A percentile compares a stretch with the other conserved stretches of the same genome.
phyloP scores from a whole-genome alignment of 2,113 vertebrate genomes.

The Proteles cristata region DNA sequence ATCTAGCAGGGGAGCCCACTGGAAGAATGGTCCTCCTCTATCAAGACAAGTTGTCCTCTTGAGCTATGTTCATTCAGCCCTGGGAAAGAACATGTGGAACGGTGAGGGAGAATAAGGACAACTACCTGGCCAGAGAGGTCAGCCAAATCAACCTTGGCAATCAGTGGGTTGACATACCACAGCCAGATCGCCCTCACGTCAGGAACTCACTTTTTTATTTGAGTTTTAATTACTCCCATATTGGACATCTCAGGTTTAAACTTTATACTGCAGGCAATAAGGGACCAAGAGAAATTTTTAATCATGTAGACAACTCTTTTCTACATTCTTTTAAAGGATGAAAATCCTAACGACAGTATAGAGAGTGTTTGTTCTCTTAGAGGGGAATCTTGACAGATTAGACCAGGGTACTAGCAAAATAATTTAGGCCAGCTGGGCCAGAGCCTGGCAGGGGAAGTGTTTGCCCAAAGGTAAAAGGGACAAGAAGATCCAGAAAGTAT shows the following conservation, averaged over 20 bases:
- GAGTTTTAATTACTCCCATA: neutral
- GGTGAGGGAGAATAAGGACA: neutral
- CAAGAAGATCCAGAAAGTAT: neutral
- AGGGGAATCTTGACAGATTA: neutral
- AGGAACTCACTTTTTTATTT: neutral
- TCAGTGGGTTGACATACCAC: neutral
- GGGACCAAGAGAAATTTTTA: neutral
- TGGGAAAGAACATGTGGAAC: neutral
- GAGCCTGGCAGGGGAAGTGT: neutral
- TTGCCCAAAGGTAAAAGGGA: constrained; percentile 4
- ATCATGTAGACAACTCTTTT: neutral
- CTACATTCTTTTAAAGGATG: neutral
- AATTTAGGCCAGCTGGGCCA: neutral
- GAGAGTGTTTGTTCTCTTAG: neutral
- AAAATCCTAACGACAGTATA: neutral
- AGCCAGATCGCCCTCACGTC: neutral
- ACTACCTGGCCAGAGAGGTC: neutral
- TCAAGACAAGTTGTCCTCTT: neutral
- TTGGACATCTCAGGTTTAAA: constrained; percentile 7
- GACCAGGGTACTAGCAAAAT: neutral
- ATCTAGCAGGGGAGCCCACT: neutral
- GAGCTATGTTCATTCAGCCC: neutral
- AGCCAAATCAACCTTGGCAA: neutral
- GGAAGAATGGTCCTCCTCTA: neutral
- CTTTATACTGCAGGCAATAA: neutral